Percentiles rank a stretch among this genome's conserved stretches.
phyloP scores from a whole-genome alignment of 1,140 invertebrate species.

The Drosophila triauraria region DNA sequence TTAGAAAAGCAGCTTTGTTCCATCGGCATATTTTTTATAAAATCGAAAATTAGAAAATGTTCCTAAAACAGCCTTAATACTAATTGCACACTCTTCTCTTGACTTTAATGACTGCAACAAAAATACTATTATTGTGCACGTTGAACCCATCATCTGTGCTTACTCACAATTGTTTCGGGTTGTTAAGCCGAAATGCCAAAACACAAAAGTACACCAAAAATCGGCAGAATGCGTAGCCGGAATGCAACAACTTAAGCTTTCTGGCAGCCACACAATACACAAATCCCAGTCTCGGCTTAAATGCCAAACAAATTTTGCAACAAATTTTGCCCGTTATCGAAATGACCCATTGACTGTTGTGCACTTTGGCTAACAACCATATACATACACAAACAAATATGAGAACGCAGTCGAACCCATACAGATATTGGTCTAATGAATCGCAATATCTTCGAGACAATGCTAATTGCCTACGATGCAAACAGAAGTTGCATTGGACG shows the following conservation, averaged over 20 bases:
- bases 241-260: constrained; percentile 49
- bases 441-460: constrained; percentile 77
- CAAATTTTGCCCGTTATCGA: constrained; percentile 65
- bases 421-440: constrained; percentile 70
- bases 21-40: too few relatives aligned
- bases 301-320: constrained; percentile 61
- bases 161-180: constrained; percentile 31
- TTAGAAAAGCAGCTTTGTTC: too few relatives aligned
- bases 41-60: too few relatives aligned
- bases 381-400: not conserved
- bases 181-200: constrained; percentile 35
- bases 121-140: constrained; percentile 16
- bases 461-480: constrained; percentile 62
- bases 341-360: constrained; percentile 70
- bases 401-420: constrained; percentile 10
- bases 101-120: constrained; percentile 15
- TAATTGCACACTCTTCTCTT: not conserved
- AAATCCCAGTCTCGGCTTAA: constrained; percentile 38
- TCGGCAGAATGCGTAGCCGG: constrained; percentile 13
- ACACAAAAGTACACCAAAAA: constrained; percentile 39
- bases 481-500: constrained; percentile 43
- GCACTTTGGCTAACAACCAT: constrained; percentile 23
- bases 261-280: constrained; percentile 19
- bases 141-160: constrained; percentile 40
- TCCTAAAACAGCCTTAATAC: not conserved